Evolutionary conservation across 2,888 invertebrate genomes (phyloP), one percentile per base, ranked within the genome.

Genomic region (Shargacucullia verbasci): DNA sequence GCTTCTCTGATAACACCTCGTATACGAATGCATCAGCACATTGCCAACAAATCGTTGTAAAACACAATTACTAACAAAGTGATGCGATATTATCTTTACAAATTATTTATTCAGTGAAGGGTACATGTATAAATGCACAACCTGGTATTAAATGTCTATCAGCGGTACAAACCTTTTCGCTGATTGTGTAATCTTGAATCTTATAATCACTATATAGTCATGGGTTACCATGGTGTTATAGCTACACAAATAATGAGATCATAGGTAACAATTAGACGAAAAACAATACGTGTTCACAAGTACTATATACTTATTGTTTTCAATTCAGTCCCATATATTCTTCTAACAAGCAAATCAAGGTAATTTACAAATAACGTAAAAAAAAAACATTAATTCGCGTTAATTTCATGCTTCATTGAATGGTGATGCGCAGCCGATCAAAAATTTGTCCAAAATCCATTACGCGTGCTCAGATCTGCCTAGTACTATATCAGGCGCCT

Each of bases 31-130:
- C 55, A 53, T 47, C 47, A 45, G 55, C 43, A 11, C 15, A 33
- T 60, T 59, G 64, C 57, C 44, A 64, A 59, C 45, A 34, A 54
- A 53, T 52, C 45, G 53, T 53, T 45, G 34, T 59, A 46, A 59
- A 40, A 60, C 6, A 41, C 48, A 44, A 62, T 61, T 54, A 66
- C 33, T 53, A 59, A 50, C 27, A 47, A 56, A 66, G 41, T 46
- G 59, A 29, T 5, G 44, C 25, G 80, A 81, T 81, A 78, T n/a
- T 41, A 80, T 80, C 78, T 63, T 53, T 66, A 39, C 15, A 50
- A 59, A 73, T 82, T 73, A 80, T 69, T 80, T 73, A 82, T 82
- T 80, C 79, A 82, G 48, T 54, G 43, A 41, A 31, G 35, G 29
- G 57, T 54, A 59, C 60, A 46, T 69, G 68, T 76, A 35, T 50